These are phyloP conservation scores for Passerina amoena DNA, from an alignment of 2,113 vertebrate species.

Conservation along the genomic window DNA sequence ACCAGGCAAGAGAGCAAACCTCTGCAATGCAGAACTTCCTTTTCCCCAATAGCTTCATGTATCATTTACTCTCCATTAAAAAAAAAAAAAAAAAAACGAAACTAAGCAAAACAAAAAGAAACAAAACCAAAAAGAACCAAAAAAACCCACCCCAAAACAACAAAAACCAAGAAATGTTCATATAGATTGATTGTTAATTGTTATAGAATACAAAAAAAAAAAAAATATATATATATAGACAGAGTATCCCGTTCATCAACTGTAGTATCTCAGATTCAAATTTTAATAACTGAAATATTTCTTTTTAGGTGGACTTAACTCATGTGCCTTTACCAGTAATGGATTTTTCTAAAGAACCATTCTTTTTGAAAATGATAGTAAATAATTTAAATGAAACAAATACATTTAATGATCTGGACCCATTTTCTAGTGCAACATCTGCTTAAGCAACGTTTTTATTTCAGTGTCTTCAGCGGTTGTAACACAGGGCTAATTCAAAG, in stretches of 20 bases:
- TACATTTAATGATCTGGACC: background rate
- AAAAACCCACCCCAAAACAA: background rate
- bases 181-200: background rate
- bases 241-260: background rate
- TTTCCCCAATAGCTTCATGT: background rate
- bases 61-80: background rate
- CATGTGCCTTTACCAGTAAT: background rate
- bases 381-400: background rate
- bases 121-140: background rate
- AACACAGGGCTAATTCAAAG: slow-evolving; percentile 34
- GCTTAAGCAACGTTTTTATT: background rate
- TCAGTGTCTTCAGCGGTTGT: background rate
- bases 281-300: background rate
- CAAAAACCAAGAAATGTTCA: background rate
- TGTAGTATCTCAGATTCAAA: background rate
- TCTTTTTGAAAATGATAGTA: background rate
- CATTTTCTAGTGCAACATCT: slow-evolving; percentile 9
- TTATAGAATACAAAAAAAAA: background rate
- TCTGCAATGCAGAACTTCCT: background rate
- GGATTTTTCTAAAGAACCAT: background rate
- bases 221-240: background rate
- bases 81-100: background rate
- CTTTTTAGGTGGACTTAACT: background rate
- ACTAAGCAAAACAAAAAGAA: background rate
- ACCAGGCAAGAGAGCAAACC: background rate